A percentile compares a stretch with the other conserved stretches of the same genome.
These are phyloP conservation scores for Apodemia duryi DNA, from an alignment of 2,888 invertebrate genomes.

Conservation along the genomic window DNA sequence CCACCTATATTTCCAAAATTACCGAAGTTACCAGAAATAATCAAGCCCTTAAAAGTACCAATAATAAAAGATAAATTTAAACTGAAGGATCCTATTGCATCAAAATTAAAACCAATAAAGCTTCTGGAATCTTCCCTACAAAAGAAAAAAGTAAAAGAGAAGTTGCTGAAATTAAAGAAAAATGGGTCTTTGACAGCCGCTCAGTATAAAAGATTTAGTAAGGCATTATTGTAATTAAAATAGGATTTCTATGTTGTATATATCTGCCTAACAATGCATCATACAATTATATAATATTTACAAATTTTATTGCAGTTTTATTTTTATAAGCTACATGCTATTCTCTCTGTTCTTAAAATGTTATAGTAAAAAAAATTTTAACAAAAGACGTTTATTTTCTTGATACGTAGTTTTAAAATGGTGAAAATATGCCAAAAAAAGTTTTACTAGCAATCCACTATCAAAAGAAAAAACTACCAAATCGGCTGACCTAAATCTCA, in stretches of 20 bases:
- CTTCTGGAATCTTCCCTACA: conserved; percentile 23
- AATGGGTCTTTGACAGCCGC: conserved; percentile 45
- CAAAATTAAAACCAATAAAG: conserved; percentile 37
- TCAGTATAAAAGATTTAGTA: conserved; percentile 48
- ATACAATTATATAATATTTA: no score
- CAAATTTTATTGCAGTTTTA: background rate
- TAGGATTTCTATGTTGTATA: no score
- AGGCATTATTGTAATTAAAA: conserved; percentile 34
- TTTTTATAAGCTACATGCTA: background rate
- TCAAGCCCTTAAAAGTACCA: background rate
- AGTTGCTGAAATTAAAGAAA: conserved; percentile 46
- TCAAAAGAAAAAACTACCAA: no score
- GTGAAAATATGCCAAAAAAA: no score
- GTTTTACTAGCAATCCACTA: no score
- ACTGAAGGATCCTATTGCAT: conserved; percentile 39
- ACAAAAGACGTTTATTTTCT: no score
- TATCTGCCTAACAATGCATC: no score
- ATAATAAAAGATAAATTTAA: conserved; percentile 34
- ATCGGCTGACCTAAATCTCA: no score
- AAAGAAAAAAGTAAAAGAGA: conserved; percentile 36
- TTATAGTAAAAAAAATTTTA: no score
- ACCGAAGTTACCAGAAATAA: conserved; percentile 37
- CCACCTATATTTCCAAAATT: conserved; percentile 30
- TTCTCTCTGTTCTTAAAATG: no score
- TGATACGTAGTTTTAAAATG: no score